phyloP scores from a whole-genome alignment of 2,797 vertebrate species.

The Hyperoplus immaculatus region DNA sequence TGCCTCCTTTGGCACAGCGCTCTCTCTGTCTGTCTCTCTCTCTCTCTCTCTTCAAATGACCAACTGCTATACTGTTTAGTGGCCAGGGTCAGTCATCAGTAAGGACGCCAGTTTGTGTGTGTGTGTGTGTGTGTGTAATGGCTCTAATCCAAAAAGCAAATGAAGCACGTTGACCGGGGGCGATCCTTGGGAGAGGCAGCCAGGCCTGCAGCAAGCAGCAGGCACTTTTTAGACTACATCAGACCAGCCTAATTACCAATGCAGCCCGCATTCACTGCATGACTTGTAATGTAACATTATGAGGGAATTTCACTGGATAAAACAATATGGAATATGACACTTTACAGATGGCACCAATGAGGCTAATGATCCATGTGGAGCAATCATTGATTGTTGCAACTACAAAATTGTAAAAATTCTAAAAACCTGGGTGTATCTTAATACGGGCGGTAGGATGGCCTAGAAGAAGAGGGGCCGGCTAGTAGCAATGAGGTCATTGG shows the following conservation, averaged over 20 bases:
- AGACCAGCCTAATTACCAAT: slow-evolving; percentile 45
- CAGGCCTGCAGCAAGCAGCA: slow-evolving; percentile 56
- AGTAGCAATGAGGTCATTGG: no score
- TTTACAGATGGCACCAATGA: neutral
- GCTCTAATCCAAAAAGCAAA: slow-evolving; percentile 50
- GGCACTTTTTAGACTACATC: slow-evolving; percentile 43
- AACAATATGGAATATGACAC: slow-evolving; percentile 4
- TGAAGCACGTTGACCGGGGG: slow-evolving; percentile 54
- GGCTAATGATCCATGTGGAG: neutral
- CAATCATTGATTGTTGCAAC: neutral
- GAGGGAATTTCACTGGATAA: slow-evolving; percentile 6
- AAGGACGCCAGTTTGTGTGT: slow-evolving; percentile 21
- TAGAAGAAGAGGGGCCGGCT: no score
- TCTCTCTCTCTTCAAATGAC: slow-evolving; percentile 39
- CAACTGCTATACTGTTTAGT: slow-evolving; percentile 21
- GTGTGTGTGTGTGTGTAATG: slow-evolving; percentile 25
- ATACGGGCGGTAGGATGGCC: neutral
- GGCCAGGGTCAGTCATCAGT: slow-evolving; percentile 39
- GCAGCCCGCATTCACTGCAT: slow-evolving; percentile 1
- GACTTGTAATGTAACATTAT: slow-evolving; percentile 12
- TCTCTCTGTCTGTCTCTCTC: slow-evolving; percentile 26
- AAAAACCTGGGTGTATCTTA: neutral
- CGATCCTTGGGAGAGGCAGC: slow-evolving; percentile 48
- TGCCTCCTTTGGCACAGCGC: slow-evolving; percentile 37
- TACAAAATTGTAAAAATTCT: neutral